Base-by-base conservation (phyloP, 2,797 vertebrate genomes). In the Dallia pectoralis region DNA sequence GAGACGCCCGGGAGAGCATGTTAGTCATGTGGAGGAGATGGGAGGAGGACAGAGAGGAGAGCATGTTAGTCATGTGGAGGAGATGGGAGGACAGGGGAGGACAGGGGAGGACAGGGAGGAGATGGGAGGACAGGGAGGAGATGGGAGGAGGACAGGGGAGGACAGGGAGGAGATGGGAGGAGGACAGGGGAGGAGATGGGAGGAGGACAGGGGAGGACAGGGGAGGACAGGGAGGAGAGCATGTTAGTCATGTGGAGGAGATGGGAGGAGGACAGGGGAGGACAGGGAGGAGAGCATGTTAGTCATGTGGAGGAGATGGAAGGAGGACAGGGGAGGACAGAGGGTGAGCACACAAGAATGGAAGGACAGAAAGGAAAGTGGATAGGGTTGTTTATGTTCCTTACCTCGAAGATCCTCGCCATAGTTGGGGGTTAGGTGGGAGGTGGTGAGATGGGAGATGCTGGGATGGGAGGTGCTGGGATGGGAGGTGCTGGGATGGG, bases 391-490 rank as follows among this genome's bases (percentile, higher is more conserved):
- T 71, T 81, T 79, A 70, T 72, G 76, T 66, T 30, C 67, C 78
- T 93, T 93, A 94, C 93, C 93, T 93, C 71, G 3, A 0, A 75
- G 66, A 18, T 90, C 86, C 74, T 15, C 48, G 63, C 22, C 64
- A 44, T 69, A 15, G 27, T 11, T 77, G 83, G 53, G 53, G 84
- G 77, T 73, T 79, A 84, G 82, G 81, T 78, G 84, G 85, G 78
- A 82, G 87, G 80, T 86, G 82, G 84, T n/a, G n/a, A n/a, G 85
- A 86, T 62, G 67, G 66, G 76, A 59, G 75, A 82, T 88, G 85
- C 62, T 69, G 69, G 76, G 84, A 79, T 83, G 82, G 76, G 84
- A 82, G 80, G 79, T 87, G 82, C 84, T 65, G 67, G 75, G 84
- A 80, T 82, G 82, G 76, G 84, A 82, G 80, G 77, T 87, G 82